These are phyloP conservation scores for Sciaenops ocellatus DNA, from an alignment of 2,797 vertebrate species.

Conservation along the genomic window DNA sequence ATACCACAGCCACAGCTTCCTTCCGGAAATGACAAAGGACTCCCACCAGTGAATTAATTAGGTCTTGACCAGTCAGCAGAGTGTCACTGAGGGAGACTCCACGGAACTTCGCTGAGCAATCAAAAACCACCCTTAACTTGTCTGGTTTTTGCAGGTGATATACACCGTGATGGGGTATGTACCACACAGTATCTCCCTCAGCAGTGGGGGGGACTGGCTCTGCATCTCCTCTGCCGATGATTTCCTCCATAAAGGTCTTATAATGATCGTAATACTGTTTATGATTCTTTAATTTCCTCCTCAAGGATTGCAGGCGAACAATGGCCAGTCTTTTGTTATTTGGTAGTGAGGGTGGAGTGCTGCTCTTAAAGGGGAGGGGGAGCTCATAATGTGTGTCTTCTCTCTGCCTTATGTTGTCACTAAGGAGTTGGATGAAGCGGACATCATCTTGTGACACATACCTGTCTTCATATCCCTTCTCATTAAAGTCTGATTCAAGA, in stretches of 20 bases:
- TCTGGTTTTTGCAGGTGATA: background rate
- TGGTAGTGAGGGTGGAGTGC: background rate
- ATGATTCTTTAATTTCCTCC: background rate
- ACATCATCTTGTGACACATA: background rate
- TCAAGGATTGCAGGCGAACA: background rate
- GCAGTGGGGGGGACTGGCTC: background rate
- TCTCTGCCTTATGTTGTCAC: background rate
- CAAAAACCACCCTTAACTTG: background rate
- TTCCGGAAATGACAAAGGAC: background rate
- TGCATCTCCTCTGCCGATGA: background rate
- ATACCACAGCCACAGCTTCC: background rate
- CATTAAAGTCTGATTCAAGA: background rate
- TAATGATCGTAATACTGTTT: background rate
- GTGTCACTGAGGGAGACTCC: background rate
- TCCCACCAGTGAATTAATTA: background rate
- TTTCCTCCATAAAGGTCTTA: background rate
- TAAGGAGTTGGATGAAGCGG: background rate
- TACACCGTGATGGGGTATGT: background rate
- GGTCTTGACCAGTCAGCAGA: background rate
- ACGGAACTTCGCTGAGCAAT: background rate
- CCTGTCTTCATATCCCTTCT: background rate
- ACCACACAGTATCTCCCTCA: background rate
- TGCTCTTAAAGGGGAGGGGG: background rate
- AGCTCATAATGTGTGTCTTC: background rate
- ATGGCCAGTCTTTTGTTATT: background rate